These are phyloP conservation scores for Incurvaria masculella DNA, from an alignment of 2,888 invertebrate genomes.

Conservation along the genomic window DNA sequence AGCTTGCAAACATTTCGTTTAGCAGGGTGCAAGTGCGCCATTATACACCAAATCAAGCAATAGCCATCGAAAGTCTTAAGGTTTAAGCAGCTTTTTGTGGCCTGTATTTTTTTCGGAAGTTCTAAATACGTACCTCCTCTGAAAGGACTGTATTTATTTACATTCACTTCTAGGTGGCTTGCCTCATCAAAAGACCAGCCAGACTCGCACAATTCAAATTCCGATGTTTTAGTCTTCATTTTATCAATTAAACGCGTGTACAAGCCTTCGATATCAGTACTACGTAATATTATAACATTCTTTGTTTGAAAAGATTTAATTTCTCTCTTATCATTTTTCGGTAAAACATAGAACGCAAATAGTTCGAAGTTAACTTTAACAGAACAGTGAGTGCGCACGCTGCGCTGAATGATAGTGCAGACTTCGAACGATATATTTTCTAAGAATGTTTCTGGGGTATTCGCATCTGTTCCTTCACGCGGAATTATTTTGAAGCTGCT, in stretches of 20 bases:
- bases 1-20: too few relatives aligned
- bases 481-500: conserved; percentile 1
- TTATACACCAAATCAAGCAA: too few relatives aligned
- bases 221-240: not conserved
- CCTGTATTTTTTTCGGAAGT: too few relatives aligned
- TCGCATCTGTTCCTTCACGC: not conserved
- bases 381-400: not conserved
- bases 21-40: too few relatives aligned
- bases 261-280: not conserved
- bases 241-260: not conserved
- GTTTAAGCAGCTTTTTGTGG: too few relatives aligned
- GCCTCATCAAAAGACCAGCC: not conserved
- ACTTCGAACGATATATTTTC: not conserved
- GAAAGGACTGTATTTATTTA: too few relatives aligned
- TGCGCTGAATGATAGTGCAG: not conserved
- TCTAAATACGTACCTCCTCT: too few relatives aligned
- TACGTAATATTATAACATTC: not conserved
- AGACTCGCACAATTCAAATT: conserved; percentile 1
- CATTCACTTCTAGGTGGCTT: too few relatives aligned
- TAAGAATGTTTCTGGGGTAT: conserved; percentile 3
- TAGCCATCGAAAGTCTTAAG: too few relatives aligned
- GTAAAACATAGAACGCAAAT: conserved; percentile 1
- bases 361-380: conserved; percentile 2
- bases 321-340: conserved; percentile 1
- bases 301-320: conserved; percentile 4